Conservation (phyloP, 2,888 invertebrate genomes). For the Polylopha cassiicola region DNA sequence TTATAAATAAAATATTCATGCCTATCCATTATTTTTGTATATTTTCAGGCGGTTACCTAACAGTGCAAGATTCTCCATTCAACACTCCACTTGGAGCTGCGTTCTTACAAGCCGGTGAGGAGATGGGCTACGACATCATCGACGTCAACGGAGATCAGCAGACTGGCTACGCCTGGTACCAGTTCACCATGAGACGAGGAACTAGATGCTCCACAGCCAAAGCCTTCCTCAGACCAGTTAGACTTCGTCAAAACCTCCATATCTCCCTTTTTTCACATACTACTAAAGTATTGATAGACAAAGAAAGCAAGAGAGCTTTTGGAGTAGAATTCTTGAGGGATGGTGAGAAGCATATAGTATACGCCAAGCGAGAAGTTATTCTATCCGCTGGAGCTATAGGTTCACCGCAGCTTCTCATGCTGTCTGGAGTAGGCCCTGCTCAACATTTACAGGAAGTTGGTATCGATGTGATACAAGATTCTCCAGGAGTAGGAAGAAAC, state of each 20-base stretch:
- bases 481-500: conserved; percentile 91
- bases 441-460: conserved; percentile 84
- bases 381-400: conserved; percentile 93
- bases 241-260: conserved; percentile 88
- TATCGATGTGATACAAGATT: conserved; percentile 83
- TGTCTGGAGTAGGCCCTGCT: conserved; percentile 90
- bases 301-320: conserved; percentile 82
- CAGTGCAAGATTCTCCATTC: conserved; percentile 87
- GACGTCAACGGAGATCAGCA: conserved; percentile 92
- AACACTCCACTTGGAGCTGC: conserved; percentile 90
- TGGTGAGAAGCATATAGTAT: conserved; percentile 78
- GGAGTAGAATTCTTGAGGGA: conserved; percentile 88
- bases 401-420: conserved; percentile 93
- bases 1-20: background rate
- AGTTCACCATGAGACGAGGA: conserved; percentile 92
- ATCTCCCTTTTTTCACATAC: conserved; percentile 88
- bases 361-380: conserved; percentile 88
- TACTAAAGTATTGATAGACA: conserved; percentile 85
- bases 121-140: conserved; percentile 91
- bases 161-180: conserved; percentile 91
- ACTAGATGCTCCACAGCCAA: conserved; percentile 90
- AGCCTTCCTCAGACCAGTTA: conserved; percentile 88
- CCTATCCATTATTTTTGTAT: conserved; percentile 2
- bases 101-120: conserved; percentile 92
- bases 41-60: conserved; percentile 83